Evolutionary conservation across 2,797 vertebrate species (phyloP).

Genomic region (Pelochelys cantorii): DNA sequence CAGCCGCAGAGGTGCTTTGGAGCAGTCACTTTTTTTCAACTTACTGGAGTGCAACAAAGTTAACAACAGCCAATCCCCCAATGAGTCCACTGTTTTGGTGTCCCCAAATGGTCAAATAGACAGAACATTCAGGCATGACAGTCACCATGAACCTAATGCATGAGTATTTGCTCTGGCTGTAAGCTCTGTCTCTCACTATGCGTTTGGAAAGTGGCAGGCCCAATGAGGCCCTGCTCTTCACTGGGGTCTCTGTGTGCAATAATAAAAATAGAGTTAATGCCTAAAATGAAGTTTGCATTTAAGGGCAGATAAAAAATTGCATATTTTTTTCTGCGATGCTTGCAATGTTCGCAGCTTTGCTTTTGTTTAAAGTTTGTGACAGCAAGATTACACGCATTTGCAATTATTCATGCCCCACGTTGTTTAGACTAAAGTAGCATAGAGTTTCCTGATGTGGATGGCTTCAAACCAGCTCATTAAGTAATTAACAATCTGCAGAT

Average conservation of each 20-base stretch:
- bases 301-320: background rate
- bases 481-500: background rate
- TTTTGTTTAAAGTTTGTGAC: background rate
- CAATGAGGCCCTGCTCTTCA: background rate
- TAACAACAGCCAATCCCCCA: background rate
- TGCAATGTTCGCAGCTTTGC: background rate
- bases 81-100: background rate
- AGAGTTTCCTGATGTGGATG: background rate
- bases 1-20: background rate
- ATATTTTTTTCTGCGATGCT: background rate
- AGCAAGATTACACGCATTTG: background rate
- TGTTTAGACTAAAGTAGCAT: background rate
- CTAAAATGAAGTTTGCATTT: background rate
- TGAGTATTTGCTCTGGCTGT: background rate
- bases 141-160: background rate
- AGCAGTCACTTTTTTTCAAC: background rate
- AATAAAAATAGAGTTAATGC: background rate
- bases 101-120: background rate
- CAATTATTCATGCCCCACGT: background rate
- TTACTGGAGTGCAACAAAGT: background rate
- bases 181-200: background rate
- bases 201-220: accelerated
- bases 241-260: background rate
- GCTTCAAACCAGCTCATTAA: background rate
- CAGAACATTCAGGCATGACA: background rate